phyloP scores from a whole-genome alignment of 2,113 vertebrate genomes.

The Brachyistius frenatus region DNA sequence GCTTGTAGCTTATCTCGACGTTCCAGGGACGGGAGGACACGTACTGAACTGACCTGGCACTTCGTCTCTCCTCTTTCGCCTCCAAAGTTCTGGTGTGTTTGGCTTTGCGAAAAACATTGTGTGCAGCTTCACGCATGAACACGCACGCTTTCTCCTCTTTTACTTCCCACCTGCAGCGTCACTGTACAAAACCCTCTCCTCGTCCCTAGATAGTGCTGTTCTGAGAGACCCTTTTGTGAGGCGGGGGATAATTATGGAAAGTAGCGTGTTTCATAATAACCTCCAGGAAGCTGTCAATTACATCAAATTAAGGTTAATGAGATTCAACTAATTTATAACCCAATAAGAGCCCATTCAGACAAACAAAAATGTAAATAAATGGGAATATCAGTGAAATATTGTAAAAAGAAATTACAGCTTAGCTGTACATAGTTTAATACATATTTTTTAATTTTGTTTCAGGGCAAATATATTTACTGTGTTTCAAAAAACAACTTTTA shows the following conservation, averaged over 20 bases:
- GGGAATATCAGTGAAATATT: not conserved
- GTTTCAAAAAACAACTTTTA: too few species aligned
- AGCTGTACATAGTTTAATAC: not conserved
- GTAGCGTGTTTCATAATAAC: constrained; percentile 25
- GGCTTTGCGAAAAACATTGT: constrained; percentile 4
- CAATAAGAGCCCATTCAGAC: constrained; percentile 25
- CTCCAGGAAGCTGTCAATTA: constrained; percentile 42
- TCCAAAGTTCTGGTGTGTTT: constrained; percentile 48
- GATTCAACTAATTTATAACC: constrained; percentile 27
- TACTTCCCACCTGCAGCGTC: not conserved
- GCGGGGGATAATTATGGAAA: constrained; percentile 41
- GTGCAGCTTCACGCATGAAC: too few species aligned
- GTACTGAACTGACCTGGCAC: constrained; percentile 53
- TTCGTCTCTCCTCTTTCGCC: constrained; percentile 14
- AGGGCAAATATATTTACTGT: too few species aligned
- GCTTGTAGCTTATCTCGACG: constrained; percentile 56
- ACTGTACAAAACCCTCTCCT: not conserved
- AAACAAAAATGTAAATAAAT: constrained; percentile 19
- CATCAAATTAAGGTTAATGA: constrained; percentile 36
- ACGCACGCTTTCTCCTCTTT: not conserved
- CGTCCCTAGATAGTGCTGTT: not conserved
- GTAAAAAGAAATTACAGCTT: constrained; percentile 13
- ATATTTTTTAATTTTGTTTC: too few species aligned
- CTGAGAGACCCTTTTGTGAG: constrained; percentile 22
- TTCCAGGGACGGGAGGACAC: constrained; percentile 43